phyloP scores from a whole-genome alignment of 2,797 vertebrate genomes.

The Neosilurus hyrtlii region DNA sequence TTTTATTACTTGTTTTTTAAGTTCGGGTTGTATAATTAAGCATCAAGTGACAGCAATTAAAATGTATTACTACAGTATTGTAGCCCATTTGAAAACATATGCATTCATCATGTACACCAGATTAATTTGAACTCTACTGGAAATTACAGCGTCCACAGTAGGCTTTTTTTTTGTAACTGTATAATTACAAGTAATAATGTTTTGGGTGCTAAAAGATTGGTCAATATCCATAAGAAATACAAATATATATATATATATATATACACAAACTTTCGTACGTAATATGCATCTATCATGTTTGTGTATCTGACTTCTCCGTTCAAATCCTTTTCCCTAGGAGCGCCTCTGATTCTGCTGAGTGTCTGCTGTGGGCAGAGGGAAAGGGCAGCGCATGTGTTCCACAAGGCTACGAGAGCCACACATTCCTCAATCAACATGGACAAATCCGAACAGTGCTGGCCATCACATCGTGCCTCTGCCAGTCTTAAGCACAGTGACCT shows the following conservation, averaged over 20 bases:
- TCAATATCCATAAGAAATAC: background rate
- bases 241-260: no score
- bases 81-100: background rate
- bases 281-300: background rate
- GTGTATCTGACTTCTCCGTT: background rate
- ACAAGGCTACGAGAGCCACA: conserved; percentile 62
- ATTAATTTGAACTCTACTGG: background rate
- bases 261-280: no score
- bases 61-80: background rate
- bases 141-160: background rate
- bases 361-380: conserved; percentile 68
- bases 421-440: conserved; percentile 66
- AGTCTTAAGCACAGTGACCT: conserved; percentile 56
- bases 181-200: background rate
- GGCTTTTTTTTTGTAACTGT: background rate
- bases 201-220: background rate
- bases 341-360: conserved; percentile 58
- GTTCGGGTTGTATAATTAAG: no score
- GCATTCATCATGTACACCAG: background rate
- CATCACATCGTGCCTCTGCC: conserved; percentile 70
- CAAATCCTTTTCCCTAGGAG: conserved; percentile 60
- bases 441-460: conserved; percentile 62
- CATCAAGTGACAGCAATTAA: background rate
- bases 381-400: conserved; percentile 63
- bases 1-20: no score